Base-by-base conservation (phyloP, 2,113 vertebrate species). In the Ariopsis seemanni region DNA sequence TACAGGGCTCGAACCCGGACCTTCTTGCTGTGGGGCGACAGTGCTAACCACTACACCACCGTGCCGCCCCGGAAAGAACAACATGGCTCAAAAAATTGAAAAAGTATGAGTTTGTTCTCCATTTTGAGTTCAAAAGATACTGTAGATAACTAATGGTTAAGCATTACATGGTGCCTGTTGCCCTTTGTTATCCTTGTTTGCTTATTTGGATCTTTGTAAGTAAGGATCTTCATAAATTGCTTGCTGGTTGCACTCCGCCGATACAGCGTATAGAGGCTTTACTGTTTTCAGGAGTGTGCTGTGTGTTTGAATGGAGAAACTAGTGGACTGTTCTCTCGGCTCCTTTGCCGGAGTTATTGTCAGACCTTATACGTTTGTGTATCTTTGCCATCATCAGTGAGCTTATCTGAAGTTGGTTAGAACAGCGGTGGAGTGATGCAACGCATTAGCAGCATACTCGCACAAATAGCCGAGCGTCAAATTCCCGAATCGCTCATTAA, bases 401-500 rank as follows among this genome's bases (percentile, higher is more conserved):
- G 88, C 48, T 86, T 69, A 65, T 88, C 84, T 89, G 42, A 90
- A 67, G 85, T 86, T 78, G 85, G 83, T 86, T 67, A 2, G 82
- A 67, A 67, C 78, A 89, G 90, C 48, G 20, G 80, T 77, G 75
- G 83, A 89, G 91, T 85, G 63, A 65, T 30, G 63, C 86, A 88
- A 53, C 71, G 84, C 82, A 91, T 69, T 48, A 25, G 42, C 69
- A 87, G 87, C 67, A 79, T 86, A 90, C 83, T n/a, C 78, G 78
- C 82, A 82, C 81, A 87, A 87, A 88, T 88, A 85, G 90, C 91
- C 90, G 86, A 91, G 90, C 89, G 87, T 92, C 89, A 85, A 91
- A 92, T 91, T 87, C 89, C 91, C 88, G 67, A 91, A 88, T 90
- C 79, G 42, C 91, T 93, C 92, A 92, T 92, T 92, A 93, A 92